Base-by-base conservation (phyloP, 2,113 vertebrate genomes). In the Capreolus pygargus region DNA sequence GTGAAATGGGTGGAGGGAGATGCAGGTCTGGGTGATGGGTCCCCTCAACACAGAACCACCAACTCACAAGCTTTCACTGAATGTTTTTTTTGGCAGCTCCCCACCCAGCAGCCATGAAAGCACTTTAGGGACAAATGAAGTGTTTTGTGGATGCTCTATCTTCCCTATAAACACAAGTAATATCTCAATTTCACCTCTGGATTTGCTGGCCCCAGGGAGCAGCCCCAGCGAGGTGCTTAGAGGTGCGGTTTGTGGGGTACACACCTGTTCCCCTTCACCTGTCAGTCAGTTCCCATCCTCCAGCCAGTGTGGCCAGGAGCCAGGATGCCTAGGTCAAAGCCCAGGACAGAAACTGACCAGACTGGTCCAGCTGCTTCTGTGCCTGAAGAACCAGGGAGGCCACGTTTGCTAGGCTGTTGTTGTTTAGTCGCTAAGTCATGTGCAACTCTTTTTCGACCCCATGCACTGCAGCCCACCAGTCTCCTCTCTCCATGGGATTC, bases 271-370 rank as follows among this genome's bases (percentile, higher is more conserved):
- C n/a, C 54, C 30, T 30, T 17, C 36, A 15, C 57, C 57, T 47
- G 23, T 64, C 86, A 30, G 0, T 39, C 60, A 1, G 10, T 74
- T 57, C 90, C 93, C 67, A 79, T 6, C 55, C 85, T 92, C 79
- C 45, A 54, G 79, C 79, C 79, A 78, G 3, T 50, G 60, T 97
- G 96, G 87, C 54, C 1, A 1, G 5, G 39, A 84, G 95, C 92
- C 58, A 36, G 74, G 17, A 82, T 0, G 3, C 97, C 87, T 81
- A 95, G 94, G 96, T 97, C 95, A 96, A 78, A 92, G 58, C n/a
- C 70, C 28, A 39, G 85, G 58, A 74, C 93, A 96, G 86, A 94
- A 98, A 97, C 94, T 95, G 81, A 60, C 89, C 60, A 30, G 88
- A 92, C 97, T 33, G 94, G 97, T 95, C 76, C 90, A 61, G 81